Base-by-base conservation (phyloP, 2,113 vertebrate species). In the Oplegnathus fasciatus region DNA sequence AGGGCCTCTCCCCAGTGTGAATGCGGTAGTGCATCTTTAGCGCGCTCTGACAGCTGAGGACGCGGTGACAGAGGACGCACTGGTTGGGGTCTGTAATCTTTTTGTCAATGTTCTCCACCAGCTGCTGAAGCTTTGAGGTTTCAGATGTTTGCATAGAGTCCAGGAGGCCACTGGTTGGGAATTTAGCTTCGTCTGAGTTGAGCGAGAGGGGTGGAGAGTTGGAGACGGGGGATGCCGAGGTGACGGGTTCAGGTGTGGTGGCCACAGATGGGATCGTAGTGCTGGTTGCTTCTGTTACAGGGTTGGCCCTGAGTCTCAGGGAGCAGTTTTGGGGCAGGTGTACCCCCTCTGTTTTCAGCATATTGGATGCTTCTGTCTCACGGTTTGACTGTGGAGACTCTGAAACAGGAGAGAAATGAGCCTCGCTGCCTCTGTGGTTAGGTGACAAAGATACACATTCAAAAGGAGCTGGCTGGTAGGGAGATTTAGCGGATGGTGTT, bases 11-110 rank as follows among this genome's bases (percentile, higher is more conserved):
- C 18, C 98, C 98, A 0, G 98, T 99, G 96, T 99, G 98, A 3
- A 98, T 98, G 86, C 98, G 96, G 90, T 99, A 98, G 94, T 99
- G 98, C 98, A 99, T 99, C 94, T 97, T 99, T 77, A 99, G 96
- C 6, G 98, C 98, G 0, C 97, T 99, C 95, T 98, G 98, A 92
- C 98, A 99, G 94, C 98, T 99, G 86, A 99, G 97, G 82, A 99
- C 97, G 0, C 98, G 96, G 93, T 97, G 97, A 93, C 98, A 99
- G 89, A 99, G 97, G 90, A 97, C 93, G 0, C 98, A 99, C 93
- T 98, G 97, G 95, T 99, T 99, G 55, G 97, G 97, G 85, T 99
- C 98, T 0, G 96, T 96, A 88, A 98, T 97, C 94, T 98, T 99
- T 94, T 97, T 99, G 93, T 99, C 98, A 28, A 99, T 99, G 91